phyloP scores from a whole-genome alignment of 1,140 invertebrate species.

The Tetragonula clypearis region DNA sequence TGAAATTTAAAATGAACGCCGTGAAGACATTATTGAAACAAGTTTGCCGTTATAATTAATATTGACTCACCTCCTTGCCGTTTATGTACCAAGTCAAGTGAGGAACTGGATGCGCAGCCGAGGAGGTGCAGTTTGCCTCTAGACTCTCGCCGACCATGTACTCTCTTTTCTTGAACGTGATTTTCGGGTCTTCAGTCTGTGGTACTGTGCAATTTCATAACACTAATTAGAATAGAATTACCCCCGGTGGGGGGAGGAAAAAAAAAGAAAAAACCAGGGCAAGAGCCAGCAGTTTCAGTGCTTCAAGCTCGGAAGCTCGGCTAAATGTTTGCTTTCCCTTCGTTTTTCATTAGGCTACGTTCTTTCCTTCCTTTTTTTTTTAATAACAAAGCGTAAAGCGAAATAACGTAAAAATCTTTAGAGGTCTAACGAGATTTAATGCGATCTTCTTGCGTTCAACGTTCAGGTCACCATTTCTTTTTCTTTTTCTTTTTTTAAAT shows the following conservation, averaged over 20 bases:
- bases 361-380: neutral
- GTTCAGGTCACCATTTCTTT: too few species aligned
- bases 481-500: too few species aligned
- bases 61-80: conserved; percentile 86
- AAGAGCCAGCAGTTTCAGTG: neutral
- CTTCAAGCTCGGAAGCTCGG: neutral
- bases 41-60: neutral
- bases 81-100: conserved; percentile 93
- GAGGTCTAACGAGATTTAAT: neutral
- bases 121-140: conserved; percentile 90
- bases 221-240: conserved; percentile 28
- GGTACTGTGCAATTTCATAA: conserved; percentile 82
- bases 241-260: too few species aligned
- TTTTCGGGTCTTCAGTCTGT: conserved; percentile 86
- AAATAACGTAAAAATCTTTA: too few species aligned
- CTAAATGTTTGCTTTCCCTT: neutral
- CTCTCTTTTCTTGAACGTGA: conserved; percentile 87
- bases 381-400: neutral
- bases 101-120: conserved; percentile 87
- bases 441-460: too few species aligned
- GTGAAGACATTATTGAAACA: neutral
- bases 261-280: neutral
- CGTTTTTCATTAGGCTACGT: neutral
- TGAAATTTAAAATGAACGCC: neutral
- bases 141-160: conserved; percentile 87